phyloP scores from a whole-genome alignment of 2,113 vertebrate species.

The Tyto alba region DNA sequence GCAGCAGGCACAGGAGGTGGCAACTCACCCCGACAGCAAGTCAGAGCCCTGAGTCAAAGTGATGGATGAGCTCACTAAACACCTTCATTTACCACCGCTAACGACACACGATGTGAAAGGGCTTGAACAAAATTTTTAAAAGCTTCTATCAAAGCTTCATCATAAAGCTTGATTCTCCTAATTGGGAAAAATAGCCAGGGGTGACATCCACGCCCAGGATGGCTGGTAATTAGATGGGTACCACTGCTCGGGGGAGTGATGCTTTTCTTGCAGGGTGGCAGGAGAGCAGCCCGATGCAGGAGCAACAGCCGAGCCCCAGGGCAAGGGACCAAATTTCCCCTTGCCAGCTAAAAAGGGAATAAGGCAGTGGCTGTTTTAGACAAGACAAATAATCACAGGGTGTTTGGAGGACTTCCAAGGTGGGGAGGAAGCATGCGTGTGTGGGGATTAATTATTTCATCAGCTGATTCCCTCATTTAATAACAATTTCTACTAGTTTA shows the following conservation, averaged over 20 bases:
- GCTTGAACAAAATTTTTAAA: not conserved
- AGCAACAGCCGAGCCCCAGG: not conserved
- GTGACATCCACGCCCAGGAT: not conserved
- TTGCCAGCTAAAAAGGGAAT: not conserved
- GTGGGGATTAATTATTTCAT: not conserved
- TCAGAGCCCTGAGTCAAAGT: not conserved
- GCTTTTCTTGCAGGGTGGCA: not conserved
- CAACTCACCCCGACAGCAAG: not conserved
- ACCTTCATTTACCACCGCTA: not conserved
- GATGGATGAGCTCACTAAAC: constrained; percentile 19
- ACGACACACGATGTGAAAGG: not conserved
- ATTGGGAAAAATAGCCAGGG: not conserved
- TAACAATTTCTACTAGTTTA: not conserved
- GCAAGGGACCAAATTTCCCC: not conserved
- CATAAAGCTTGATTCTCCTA: not conserved
- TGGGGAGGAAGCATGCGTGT: rapidly evolving
- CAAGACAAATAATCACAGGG: not conserved
- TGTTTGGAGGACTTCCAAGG: not conserved
- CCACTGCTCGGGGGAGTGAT: rapidly evolving
- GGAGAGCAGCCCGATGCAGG: not conserved
- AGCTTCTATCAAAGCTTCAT: not conserved
- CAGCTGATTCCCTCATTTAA: not conserved
- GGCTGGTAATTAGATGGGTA: not conserved
- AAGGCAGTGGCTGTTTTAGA: not conserved
- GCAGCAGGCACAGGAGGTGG: not conserved